Evolutionary conservation across 2,797 vertebrate genomes (phyloP), one percentile per base, ranked within the genome.

Genomic region (Chaetodon trifasciatus): DNA sequence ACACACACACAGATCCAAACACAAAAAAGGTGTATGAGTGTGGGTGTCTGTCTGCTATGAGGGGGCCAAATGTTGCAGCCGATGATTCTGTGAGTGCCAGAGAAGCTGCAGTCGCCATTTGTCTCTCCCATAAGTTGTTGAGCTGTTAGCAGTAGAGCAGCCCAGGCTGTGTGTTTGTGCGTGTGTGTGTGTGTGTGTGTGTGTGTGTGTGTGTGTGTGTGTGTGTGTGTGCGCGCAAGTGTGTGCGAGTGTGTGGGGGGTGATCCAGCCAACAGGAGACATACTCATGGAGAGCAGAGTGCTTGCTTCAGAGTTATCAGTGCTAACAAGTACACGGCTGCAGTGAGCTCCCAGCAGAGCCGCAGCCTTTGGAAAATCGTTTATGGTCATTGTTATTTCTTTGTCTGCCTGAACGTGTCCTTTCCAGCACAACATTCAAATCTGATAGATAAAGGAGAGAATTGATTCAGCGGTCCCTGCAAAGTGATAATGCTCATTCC

Each of bases 291-390:
- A 76, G 78, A 79, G 77, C 83, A 83, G 72, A 88, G 85, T 75
- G 76, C 76, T 76, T 16, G 28, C 61, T 53, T 79, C 60, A 40
- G 46, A 77, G 68, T 86, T 85, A 84, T 87, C 68, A 58, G 60
- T 8, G 65, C 87, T 89, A 92, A 94, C 88, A 90, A 89, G 80
- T 63, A 77, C 58, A 76, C 64, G 81, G 67, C 77, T 72, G 24
- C 53, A 63, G 78, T 6, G 50, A 63, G 79, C 83, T 86, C 80
- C 84, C 81, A 69, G 82, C 78, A 71, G 78, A 74, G 73, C 63
- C 3, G 19, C 70, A 64, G 79, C 70, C 40, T 83, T 73, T 86
- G 55, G 47, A 76, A 84, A 88, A 82, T 71, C 28, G 13, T 79
- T 84, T 76, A 64, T 28, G 44, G 66, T 64, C 70, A 49, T 82